Evolutionary conservation across 2,888 invertebrate species (phyloP), one percentile per base, ranked within the genome.

Genomic region (Noctua pronuba): DNA sequence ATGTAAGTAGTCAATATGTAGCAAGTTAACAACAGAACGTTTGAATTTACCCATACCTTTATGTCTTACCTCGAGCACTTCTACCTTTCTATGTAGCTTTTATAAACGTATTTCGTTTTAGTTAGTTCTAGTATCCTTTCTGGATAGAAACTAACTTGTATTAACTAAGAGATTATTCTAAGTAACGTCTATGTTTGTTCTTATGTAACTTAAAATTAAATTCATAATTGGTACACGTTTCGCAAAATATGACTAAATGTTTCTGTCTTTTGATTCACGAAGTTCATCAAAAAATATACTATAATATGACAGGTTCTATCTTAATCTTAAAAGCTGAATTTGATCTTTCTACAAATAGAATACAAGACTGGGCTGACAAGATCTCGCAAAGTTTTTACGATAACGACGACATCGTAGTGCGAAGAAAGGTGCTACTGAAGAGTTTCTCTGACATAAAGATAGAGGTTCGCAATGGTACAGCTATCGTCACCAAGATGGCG

Each of bases 281-380:
- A 31, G 16, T 8, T 68, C 28, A 28, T 28, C 21, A 69, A 46
- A 41, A 49, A 28, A 28, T 11, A 21, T 21, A 3, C 16, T 46
- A 10, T 5, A n/a, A n/a, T n/a, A 3, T 16, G 16, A 41, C 8
- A 49, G 13, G 21, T 70, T 28, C 21, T 16, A 24, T 31, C 6
- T n/a, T 10, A 46, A 44, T 24, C 31, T 24, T 1, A 31, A 55
- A 38, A 6, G 2, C 21, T 64, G 7, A 81, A 52, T 18, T 28
- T 10, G 13, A 64, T 46, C 13, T 73, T 69, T 41, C n/a, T 28
- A 13, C 10, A 41, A 60, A 65, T 83, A 96, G 96, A 78, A 88
- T 96, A 64, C 90, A 93, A 88, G 84, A 89, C 85, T 96, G 96
- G 96, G 96, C 96, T 0, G 75, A 92, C 73, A 89, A 92, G 74